Evolutionary conservation across 1,140 invertebrate species (phyloP).

Genomic region (Leptinotarsa lineolata): DNA sequence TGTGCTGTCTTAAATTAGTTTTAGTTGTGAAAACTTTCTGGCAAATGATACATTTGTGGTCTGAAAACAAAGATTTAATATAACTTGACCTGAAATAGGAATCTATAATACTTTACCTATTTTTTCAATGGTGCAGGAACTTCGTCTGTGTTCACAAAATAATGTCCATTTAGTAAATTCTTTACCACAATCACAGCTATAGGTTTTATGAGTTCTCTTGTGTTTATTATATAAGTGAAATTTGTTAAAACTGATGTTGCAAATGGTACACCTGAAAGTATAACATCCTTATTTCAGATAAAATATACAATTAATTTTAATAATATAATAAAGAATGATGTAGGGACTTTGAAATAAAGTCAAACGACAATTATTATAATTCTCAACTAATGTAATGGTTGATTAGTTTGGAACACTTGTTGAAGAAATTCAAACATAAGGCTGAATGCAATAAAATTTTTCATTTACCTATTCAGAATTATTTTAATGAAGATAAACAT

Average conservation of each 20-base stretch:
- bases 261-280: conserved; percentile 1
- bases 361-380: no score
- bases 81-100: not conserved
- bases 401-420: no score
- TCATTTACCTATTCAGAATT: no score
- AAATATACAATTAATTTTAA: not conserved
- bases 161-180: conserved; percentile 56
- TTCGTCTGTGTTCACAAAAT: conserved; percentile 54
- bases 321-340: conserved; percentile 7
- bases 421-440: no score
- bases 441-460: no score
- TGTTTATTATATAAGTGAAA: conserved; percentile 15
- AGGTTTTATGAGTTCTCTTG: conserved; percentile 55
- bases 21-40: conserved; percentile 56
- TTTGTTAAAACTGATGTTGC: conserved; percentile 10
- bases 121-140: not conserved
- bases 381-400: no score
- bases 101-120: not conserved
- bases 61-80: conserved; percentile 50
- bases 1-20: conserved; percentile 55
- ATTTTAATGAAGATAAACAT: no score
- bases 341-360: not conserved
- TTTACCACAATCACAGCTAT: conserved; percentile 55
- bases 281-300: not conserved
- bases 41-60: conserved; percentile 58